Percentiles rank a stretch among this genome's conserved stretches.
Conservation (phyloP, 2,888 invertebrate species). For the Drosophila colorata region DNA sequence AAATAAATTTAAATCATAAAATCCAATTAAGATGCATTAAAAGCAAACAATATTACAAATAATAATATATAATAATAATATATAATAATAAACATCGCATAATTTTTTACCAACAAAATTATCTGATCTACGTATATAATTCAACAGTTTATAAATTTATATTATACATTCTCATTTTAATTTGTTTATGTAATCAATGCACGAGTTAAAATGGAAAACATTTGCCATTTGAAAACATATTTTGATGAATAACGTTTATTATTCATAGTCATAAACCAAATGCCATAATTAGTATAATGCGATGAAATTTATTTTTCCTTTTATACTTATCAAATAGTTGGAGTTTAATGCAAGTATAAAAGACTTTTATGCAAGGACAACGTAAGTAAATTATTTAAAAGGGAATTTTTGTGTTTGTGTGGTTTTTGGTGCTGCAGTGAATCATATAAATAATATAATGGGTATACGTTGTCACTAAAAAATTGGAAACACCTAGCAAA, state of each 20-base stretch:
- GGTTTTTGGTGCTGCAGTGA: conserved; percentile 4
- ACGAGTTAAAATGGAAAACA: too few species aligned
- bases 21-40: too few species aligned
- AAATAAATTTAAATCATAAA: too few species aligned
- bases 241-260: not conserved
- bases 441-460: not conserved
- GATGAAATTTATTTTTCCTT: not conserved
- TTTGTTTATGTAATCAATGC: not conserved
- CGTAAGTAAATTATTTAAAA: conserved; percentile 30
- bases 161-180: not conserved
- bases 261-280: not conserved
- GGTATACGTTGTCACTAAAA: not conserved
- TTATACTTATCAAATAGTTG: not conserved
- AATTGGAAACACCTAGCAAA: not conserved
- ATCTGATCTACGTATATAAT: too few species aligned
- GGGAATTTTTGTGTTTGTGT: conserved; percentile 9
- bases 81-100: too few species aligned
- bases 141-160: too few species aligned
- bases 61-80: too few species aligned
- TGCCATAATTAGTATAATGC: not conserved
- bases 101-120: too few species aligned
- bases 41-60: too few species aligned
- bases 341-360: not conserved
- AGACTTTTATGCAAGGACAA: conserved; percentile 16
- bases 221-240: not conserved